Base-by-base conservation (phyloP, 2,797 vertebrate genomes). In the Dryobates pubescens region DNA sequence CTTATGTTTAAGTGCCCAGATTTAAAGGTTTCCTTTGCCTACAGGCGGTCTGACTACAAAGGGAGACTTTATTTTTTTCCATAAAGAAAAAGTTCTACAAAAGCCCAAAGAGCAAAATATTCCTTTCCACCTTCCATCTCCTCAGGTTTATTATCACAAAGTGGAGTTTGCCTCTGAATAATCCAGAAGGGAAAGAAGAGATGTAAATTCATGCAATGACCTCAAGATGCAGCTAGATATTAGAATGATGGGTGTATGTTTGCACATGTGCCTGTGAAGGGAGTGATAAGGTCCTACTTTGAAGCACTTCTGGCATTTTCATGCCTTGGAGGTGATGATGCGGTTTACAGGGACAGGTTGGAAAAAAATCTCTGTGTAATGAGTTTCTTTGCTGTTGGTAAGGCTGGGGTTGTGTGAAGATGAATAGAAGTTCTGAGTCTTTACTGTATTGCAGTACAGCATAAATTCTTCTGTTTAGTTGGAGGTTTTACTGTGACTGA, bases 11-110 rank as follows among this genome's bases (percentile, higher is more conserved):
- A 93, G 81, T 82, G 56, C 78, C 85, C 54, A 27, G 73, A 81
- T 96, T 95, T 92, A 93, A 95, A 95, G 86, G 34, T 84, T 96
- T 91, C 51, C 47, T 95, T 89, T 96, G 81, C 94, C 92, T 20
- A 57, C 49, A 75, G 94, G 94, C 93, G 79, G 65, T 41, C 82
- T 83, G 91, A 88, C 86, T 86, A 82, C 76, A 94, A 95, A 96
- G 76, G 23, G 51, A 70, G 59, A 38, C 20, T n/a, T 62, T 77
- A 2, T 73, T 34, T 81, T 94, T 58, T 84, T 30, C 59, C 30
- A 38, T 57, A 43, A 78, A 79, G 43, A 47, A 81, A 41, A 84
- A 24, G 13, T 70, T 75, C 70, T 83, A 41, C 32, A 82, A 65
- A 87, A 93, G 27, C 57, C 41, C 30, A 29, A 47, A 92, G 75